A percentile compares a stretch with the other conserved stretches of the same genome.
Conservation (phyloP, 1,140 invertebrate species). For the Papilio xuthus region DNA sequence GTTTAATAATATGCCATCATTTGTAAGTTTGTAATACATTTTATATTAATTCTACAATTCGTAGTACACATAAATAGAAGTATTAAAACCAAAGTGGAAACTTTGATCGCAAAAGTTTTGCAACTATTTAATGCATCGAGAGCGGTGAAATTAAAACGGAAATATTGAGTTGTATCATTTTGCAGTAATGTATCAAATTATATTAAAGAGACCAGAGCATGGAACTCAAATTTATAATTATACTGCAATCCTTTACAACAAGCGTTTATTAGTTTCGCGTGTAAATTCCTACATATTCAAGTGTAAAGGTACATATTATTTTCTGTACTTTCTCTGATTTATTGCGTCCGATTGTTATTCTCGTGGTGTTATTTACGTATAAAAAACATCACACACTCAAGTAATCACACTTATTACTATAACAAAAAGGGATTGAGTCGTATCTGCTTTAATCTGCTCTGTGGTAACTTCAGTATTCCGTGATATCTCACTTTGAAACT, state of each 20-base stretch:
- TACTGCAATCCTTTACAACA: neutral
- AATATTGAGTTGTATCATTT: constrained; percentile 24
- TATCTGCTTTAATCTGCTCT: neutral
- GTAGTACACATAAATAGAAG: constrained; percentile 13
- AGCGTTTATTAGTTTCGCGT: neutral
- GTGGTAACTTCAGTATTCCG: constrained; percentile 47
- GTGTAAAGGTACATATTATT: too few relatives aligned
- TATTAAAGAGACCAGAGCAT: neutral
- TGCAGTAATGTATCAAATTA: neutral
- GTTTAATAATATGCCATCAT: neutral
- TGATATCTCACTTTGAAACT: constrained; percentile 62
- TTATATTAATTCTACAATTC: constrained; percentile 27
- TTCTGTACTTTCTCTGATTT: too few relatives aligned
- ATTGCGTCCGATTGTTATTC: too few relatives aligned
- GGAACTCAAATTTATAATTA: neutral
- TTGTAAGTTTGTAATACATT: constrained; percentile 37
- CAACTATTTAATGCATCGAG: constrained; percentile 35
- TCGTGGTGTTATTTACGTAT: too few relatives aligned
- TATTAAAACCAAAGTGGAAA: constrained; percentile 30
- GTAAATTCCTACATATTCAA: neutral
- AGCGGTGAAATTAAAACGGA: constrained; percentile 32
- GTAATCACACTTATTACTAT: neutral
- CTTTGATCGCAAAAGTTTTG: constrained; percentile 32
- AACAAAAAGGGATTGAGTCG: neutral
- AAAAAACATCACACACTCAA: neutral